Conservation (phyloP, 2,888 invertebrate species). For the Ochropacha duplaris region DNA sequence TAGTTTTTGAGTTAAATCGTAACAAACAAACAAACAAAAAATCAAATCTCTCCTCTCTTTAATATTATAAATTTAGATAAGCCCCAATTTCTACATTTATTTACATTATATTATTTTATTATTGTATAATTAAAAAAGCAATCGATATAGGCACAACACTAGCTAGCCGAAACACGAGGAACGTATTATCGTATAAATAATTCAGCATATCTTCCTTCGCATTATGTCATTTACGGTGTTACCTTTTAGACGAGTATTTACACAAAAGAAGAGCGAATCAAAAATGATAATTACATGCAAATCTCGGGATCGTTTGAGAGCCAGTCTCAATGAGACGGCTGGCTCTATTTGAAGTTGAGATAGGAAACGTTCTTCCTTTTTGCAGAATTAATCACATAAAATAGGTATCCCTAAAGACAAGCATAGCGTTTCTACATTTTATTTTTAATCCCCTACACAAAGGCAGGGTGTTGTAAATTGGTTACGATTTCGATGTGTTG, state of each 20-base stretch:
- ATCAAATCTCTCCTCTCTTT: too few species aligned
- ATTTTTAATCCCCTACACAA: background rate
- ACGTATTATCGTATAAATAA: conserved; percentile 79
- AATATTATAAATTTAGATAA: too few species aligned
- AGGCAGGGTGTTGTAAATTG: background rate
- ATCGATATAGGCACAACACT: conserved; percentile 30
- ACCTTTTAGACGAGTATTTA: conserved; percentile 78
- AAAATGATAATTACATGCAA: conserved; percentile 84
- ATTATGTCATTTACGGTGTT: conserved; percentile 81
- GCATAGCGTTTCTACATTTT: background rate
- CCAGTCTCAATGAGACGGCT: conserved; percentile 37
- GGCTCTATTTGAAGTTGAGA: conserved; percentile 45
- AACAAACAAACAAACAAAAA: too few species aligned
- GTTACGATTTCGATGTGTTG: background rate
- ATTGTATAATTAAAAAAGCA: background rate
- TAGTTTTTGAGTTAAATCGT: too few species aligned
- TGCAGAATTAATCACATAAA: conserved; percentile 27
- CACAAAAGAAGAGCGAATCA: conserved; percentile 83
- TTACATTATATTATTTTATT: too few species aligned
- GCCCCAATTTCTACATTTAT: too few species aligned
- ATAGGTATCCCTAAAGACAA: conserved; percentile 27
- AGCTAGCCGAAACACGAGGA: conserved; percentile 33
- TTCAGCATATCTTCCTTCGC: conserved; percentile 78
- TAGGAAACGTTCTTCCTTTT: conserved; percentile 39
- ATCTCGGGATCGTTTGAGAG: conserved; percentile 70